Percentiles rank a stretch among this genome's conserved stretches.
phyloP scores from a whole-genome alignment of 53 echinoderm and acorn worm species.

The Stichopus horrens region DNA sequence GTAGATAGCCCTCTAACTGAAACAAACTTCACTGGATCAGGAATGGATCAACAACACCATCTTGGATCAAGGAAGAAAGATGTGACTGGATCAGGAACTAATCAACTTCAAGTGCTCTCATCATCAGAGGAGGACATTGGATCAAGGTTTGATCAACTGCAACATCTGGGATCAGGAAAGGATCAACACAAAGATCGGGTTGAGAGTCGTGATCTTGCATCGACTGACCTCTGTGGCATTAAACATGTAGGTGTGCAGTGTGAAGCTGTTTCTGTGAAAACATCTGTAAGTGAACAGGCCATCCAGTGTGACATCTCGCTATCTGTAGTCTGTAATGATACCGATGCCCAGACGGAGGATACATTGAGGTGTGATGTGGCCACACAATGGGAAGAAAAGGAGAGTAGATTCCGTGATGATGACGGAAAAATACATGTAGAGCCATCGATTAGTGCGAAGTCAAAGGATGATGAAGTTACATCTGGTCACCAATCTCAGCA shows the following conservation, averaged over 20 bases:
- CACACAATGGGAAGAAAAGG: background rate
- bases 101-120: too few relatives aligned
- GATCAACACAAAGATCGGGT: background rate
- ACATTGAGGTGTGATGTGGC: background rate
- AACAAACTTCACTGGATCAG: too few relatives aligned
- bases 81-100: too few relatives aligned
- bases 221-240: background rate
- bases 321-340: background rate
- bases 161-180: background rate
- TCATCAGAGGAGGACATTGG: background rate
- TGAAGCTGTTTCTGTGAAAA: background rate
- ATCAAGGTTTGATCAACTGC: background rate
- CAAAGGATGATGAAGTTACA: background rate
- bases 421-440: background rate
- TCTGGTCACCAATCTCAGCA: background rate
- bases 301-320: background rate
- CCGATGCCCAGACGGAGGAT: background rate
- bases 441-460: background rate
- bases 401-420: background rate
- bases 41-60: too few relatives aligned
- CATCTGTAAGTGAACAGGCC: conserved; percentile 1
- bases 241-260: background rate
- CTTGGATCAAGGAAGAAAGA: too few relatives aligned
- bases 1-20: too few relatives aligned
- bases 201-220: background rate